phyloP scores from a whole-genome alignment of 2,113 vertebrate genomes.

The Leptodactylus fuscus region DNA sequence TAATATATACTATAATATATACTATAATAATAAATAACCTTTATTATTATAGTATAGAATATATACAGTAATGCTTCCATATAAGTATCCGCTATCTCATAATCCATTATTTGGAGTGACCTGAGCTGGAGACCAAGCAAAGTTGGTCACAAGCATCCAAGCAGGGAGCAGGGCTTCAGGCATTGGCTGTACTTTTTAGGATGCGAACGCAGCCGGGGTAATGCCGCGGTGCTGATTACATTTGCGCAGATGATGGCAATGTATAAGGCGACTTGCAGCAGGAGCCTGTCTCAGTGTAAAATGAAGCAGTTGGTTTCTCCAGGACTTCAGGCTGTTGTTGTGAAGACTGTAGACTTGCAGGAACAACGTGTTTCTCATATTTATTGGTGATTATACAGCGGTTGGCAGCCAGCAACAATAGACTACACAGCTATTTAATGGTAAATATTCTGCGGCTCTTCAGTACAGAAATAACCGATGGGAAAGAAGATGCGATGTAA shows the following conservation, averaged over 20 bases:
- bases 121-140: neutral
- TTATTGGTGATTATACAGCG: slow-evolving; percentile 30
- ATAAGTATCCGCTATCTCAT: neutral
- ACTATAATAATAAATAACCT: too few species aligned
- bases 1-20: too few species aligned
- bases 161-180: neutral
- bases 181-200: slow-evolving; percentile 4
- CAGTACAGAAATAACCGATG: neutral
- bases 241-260: slow-evolving; percentile 26
- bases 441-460: neutral
- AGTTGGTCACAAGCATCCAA: neutral
- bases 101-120: neutral
- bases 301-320: slow-evolving; percentile 29
- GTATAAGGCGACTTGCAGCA: neutral
- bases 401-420: slow-evolving; percentile 15
- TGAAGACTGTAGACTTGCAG: neutral
- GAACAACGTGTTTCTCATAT: slow-evolving; percentile 26
- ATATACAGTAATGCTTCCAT: too few species aligned
- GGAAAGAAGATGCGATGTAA: neutral
- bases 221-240: slow-evolving; percentile 13
- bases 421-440: neutral
- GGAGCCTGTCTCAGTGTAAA: neutral
- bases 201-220: neutral
- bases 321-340: slow-evolving; percentile 28
- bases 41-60: too few species aligned